Conservation (phyloP, 2,797 vertebrate species). For the Okamejei kenojei region DNA sequence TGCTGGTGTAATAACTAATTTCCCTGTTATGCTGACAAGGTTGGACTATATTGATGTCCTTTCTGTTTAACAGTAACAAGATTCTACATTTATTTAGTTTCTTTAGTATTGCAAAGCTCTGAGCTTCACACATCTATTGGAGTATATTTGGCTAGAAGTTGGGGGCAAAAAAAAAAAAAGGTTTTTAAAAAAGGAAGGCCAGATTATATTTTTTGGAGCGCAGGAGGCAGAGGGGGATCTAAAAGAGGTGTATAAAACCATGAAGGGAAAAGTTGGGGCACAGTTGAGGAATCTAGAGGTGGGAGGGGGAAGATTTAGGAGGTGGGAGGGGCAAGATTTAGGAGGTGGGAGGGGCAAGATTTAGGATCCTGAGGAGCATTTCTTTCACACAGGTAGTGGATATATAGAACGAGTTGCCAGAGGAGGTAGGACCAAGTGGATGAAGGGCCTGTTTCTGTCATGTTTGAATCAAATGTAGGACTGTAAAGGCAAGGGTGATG, state of each 20-base stretch:
- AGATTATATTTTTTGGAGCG: no score
- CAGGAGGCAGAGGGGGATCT: no score
- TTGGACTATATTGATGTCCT: background rate
- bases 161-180: background rate
- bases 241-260: no score
- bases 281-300: no score
- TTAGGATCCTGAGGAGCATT: no score
- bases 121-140: background rate
- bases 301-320: no score
- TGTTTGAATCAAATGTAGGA: background rate
- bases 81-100: background rate
- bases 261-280: no score
- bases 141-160: background rate
- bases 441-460: background rate
- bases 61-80: constrained; percentile 4
- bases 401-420: no score
- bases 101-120: background rate
- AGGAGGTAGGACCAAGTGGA: no score
- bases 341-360: no score
- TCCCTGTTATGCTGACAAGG: background rate
- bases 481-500: background rate
- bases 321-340: no score
- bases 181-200: background rate
- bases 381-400: no score
- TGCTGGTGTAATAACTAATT: background rate